phyloP scores from a whole-genome alignment of 53 echinoderm and acorn worm genomes.

The Hippasteria phrygiana region DNA sequence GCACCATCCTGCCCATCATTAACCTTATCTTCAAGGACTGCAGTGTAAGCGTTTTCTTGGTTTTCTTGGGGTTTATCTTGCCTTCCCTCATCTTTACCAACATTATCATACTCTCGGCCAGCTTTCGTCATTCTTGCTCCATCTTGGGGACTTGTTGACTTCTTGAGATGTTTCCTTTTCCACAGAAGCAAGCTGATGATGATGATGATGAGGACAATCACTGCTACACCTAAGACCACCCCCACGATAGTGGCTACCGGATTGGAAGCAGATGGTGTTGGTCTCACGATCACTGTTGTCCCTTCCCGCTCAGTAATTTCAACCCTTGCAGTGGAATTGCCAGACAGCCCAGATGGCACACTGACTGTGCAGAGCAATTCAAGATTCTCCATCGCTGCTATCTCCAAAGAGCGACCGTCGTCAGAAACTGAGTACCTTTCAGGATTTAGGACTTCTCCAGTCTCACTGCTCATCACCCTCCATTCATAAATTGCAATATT shows the following conservation, averaged over 20 bases:
- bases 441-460: neutral
- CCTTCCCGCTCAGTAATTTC: too few relatives aligned
- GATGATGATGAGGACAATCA: slow-evolving; percentile 1
- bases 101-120: neutral
- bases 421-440: slow-evolving; percentile 25
- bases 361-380: too few relatives aligned
- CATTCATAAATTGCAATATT: slow-evolving; percentile 13
- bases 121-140: neutral
- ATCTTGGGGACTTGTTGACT: neutral
- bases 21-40: neutral
- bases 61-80: neutral
- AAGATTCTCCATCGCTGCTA: too few relatives aligned
- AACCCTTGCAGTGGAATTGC: too few relatives aligned
- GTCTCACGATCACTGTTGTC: too few relatives aligned
- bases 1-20: neutral
- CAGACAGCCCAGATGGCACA: too few relatives aligned
- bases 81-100: neutral
- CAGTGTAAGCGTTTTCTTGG: neutral
- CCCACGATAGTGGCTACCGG: too few relatives aligned
- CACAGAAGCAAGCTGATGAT: slow-evolving; percentile 1
- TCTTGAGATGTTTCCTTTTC: neutral
- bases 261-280: too few relatives aligned
- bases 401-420: too few relatives aligned
- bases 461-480: neutral
- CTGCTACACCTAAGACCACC: neutral